phyloP scores from a whole-genome alignment of 2,888 invertebrate genomes.

The Gerris lacustris region DNA sequence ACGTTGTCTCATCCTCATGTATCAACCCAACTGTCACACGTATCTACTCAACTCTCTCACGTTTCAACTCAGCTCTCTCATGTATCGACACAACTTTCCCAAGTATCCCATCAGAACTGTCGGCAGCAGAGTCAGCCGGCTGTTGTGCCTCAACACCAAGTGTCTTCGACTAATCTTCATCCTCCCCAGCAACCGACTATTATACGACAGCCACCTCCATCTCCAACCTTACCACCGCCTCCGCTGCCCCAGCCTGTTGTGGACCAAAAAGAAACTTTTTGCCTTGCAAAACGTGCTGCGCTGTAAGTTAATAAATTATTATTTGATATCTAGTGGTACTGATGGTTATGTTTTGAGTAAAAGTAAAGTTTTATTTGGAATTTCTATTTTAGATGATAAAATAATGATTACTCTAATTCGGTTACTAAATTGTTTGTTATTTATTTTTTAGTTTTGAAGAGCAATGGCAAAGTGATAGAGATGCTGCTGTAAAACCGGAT shows the following conservation, averaged over 20 bases:
- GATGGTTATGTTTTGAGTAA: too few relatives aligned
- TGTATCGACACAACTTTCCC: too few relatives aligned
- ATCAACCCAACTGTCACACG: too few relatives aligned
- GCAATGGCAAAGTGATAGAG: slow-evolving; percentile 61
- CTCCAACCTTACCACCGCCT: slow-evolving; percentile 7
- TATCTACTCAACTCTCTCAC: too few relatives aligned
- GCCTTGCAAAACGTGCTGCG: slow-evolving; percentile 25
- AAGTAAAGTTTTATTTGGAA: too few relatives aligned
- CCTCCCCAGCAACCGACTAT: neutral
- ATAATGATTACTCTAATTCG: too few relatives aligned
- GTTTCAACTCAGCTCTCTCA: too few relatives aligned
- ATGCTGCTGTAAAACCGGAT: slow-evolving; percentile 59
- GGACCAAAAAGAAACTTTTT: neutral
- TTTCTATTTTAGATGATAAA: too few relatives aligned
- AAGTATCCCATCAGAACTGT: neutral
- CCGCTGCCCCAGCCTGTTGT: neutral
- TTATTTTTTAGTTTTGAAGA: slow-evolving; percentile 51
- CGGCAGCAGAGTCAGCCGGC: neutral
- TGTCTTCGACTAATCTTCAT: neutral
- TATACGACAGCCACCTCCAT: slow-evolving; percentile 2
- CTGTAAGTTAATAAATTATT: slow-evolving; percentile 24
- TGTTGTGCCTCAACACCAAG: neutral
- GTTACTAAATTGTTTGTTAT: too few relatives aligned
- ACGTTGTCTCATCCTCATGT: too few relatives aligned
- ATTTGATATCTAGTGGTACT: neutral